phyloP scores from a whole-genome alignment of 2,113 vertebrate species.

The Tauraco erythrolophus region DNA sequence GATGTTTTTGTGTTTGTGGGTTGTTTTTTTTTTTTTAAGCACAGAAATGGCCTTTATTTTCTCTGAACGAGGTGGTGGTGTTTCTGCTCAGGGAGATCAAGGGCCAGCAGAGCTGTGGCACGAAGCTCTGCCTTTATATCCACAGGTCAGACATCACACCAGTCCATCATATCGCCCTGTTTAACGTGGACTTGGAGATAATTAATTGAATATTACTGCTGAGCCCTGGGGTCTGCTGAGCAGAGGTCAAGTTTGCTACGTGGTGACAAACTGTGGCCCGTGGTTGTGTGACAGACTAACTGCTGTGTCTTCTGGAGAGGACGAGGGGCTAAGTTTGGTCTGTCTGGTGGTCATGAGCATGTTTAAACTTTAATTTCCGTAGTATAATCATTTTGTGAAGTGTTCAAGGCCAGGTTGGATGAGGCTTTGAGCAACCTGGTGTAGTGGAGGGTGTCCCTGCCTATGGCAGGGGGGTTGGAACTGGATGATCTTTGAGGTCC shows the following conservation, averaged over 20 bases:
- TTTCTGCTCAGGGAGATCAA: not conserved
- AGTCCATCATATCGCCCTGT: accelerated
- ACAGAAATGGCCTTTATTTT: not conserved
- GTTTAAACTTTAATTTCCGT: not conserved
- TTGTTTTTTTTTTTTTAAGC: not conserved
- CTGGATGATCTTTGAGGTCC: too few species aligned
- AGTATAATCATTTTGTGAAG: too few species aligned
- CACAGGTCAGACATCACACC: not conserved
- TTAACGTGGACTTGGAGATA: accelerated
- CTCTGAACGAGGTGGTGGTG: not conserved
- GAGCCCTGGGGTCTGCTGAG: not conserved
- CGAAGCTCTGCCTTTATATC: not conserved
- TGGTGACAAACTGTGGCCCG: not conserved
- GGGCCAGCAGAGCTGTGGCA: not conserved
- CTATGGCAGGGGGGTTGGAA: too few species aligned
- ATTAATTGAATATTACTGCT: not conserved
- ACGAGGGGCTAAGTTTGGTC: too few species aligned
- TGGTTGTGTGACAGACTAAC: not conserved
- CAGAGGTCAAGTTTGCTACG: not conserved
- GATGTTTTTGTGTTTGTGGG: accelerated
- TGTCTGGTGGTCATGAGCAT: not conserved
- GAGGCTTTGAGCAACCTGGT: too few species aligned
- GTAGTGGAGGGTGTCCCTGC: too few species aligned
- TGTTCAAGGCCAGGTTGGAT: too few species aligned
- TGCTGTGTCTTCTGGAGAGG: not conserved